Percentiles rank a stretch among this genome's conserved stretches.
Conservation (phyloP, 2,113 vertebrate species). For the Calonectris borealis region DNA sequence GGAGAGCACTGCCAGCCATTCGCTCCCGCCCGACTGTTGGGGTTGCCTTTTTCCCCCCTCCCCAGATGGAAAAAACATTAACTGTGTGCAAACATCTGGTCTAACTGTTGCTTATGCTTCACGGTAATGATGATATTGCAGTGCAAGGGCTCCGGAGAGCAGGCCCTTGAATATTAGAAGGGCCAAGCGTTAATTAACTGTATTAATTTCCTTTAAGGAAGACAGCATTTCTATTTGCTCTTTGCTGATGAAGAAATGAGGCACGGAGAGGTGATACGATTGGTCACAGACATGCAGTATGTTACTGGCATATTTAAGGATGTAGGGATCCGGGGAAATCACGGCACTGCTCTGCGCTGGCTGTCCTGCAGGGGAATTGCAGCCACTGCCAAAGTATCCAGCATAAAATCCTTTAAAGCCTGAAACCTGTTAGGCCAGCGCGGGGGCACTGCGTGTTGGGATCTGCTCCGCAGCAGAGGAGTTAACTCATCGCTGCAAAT, state of each 20-base stretch:
- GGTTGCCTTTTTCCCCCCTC: not conserved
- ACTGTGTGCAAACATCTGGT: constrained; percentile 28
- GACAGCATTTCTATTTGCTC: not conserved
- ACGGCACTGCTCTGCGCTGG: fast-evolving
- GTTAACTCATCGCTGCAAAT: not conserved
- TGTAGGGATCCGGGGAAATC: not conserved
- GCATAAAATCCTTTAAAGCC: not conserved
- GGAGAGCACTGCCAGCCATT: not conserved
- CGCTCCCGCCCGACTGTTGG: not conserved
- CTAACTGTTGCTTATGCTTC: constrained; percentile 27
- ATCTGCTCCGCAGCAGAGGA: not conserved
- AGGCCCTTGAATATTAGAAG: not conserved
- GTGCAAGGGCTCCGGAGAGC: not conserved
- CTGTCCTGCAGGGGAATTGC: not conserved
- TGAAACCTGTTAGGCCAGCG: not conserved
- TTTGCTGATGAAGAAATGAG: not conserved
- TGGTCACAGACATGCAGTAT: not conserved
- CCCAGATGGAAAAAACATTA: not conserved
- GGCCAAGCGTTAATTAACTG: not conserved
- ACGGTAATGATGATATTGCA: not conserved
- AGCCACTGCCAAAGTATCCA: not conserved
- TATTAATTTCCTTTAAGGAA: not conserved
- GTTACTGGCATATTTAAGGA: not conserved
- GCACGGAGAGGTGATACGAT: not conserved
- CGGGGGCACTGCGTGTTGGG: not conserved